Evolutionary conservation across 2,888 invertebrate genomes (phyloP), one percentile per base, ranked within the genome.

Genomic region (Drosophila fungiperda): DNA sequence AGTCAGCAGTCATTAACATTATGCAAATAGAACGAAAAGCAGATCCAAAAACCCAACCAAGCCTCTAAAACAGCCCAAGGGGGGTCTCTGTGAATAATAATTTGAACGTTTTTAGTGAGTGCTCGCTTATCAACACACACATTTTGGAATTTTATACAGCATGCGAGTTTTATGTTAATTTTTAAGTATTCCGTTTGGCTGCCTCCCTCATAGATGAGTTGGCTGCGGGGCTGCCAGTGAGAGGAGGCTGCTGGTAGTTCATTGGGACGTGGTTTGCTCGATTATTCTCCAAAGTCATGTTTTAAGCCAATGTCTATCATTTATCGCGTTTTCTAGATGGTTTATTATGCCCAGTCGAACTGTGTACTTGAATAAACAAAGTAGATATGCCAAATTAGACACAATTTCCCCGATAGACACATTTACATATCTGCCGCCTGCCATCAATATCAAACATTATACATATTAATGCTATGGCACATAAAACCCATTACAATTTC

Each of bases 81-180:
- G 45, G 23, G 23, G 20, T 23, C 20, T n/a, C 38, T 60, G 35
- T 60, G 63, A 58, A 63, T 70, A 75, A 74, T 75, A 80, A 80
- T 80, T 76, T 80, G 20, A 76, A 60, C 52, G 70, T 71, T 58
- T 61, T 58, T 59, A 78, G 76, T 67, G 72, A 80, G 72, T 72
- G 67, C 67, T 53, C 80, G 66, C 80, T 78, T 78, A 78, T 78
- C 77, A 80, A 80, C 77, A 80, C 76, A 80, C 60, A 49, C 64
- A 76, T 69, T 71, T 70, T 68, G 63, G 52, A 52, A 80, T 83
- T 83, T 86, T 88, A 88, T 83, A 88, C 83, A 80, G 87, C 83
- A 76, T 86, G 82, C 63, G 75, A 75, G 86, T 71, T 86, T 86
- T 88, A 83, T 83, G 83, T 73, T 71, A 87, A 83, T 83, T 87